These are phyloP conservation scores for Rhagonycha lutea DNA, from an alignment of 2,888 invertebrate species.

Conservation along the genomic window DNA sequence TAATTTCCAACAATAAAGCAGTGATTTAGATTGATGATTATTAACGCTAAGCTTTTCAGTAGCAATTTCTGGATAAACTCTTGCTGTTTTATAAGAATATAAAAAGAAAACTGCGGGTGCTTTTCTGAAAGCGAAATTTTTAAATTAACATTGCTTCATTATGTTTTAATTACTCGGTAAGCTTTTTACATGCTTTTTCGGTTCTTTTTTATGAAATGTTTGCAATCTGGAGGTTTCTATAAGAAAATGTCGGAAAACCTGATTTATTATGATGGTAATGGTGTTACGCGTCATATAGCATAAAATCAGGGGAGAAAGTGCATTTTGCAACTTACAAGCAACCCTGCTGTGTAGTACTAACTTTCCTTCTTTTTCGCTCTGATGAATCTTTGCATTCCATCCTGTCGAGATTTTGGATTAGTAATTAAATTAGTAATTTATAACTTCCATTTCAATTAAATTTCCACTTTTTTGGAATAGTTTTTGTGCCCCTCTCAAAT, in stretches of 20 bases:
- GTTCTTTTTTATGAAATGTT: neutral
- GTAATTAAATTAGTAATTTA: neutral
- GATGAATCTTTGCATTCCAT: neutral
- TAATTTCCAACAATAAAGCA: slow-evolving; percentile 2
- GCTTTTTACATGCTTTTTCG: neutral
- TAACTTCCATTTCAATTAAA: neutral
- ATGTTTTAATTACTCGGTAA: slow-evolving; percentile 5
- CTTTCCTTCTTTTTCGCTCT: neutral
- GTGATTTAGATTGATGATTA: slow-evolving; percentile 3
- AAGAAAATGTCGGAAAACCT: slow-evolving; percentile 24
- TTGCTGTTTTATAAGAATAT: neutral
- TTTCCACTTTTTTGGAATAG: neutral
- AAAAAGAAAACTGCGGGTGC: neutral
- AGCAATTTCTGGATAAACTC: neutral
- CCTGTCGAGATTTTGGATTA: neutral
- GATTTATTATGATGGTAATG: slow-evolving; percentile 35
- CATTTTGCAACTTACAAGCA: slow-evolving; percentile 26
- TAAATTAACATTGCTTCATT: neutral
- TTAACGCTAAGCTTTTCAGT: neutral
- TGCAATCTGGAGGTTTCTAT: slow-evolving; percentile 9
- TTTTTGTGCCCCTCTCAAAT: neutral
- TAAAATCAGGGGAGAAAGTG: slow-evolving; percentile 29
- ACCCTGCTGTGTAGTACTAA: slow-evolving; percentile 1
- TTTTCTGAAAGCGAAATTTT: neutral
- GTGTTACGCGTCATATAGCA: slow-evolving; percentile 35